These are phyloP conservation scores for Drosophila nr. fundita DNA, from an alignment of 2,888 invertebrate species.

Conservation along the genomic window DNA sequence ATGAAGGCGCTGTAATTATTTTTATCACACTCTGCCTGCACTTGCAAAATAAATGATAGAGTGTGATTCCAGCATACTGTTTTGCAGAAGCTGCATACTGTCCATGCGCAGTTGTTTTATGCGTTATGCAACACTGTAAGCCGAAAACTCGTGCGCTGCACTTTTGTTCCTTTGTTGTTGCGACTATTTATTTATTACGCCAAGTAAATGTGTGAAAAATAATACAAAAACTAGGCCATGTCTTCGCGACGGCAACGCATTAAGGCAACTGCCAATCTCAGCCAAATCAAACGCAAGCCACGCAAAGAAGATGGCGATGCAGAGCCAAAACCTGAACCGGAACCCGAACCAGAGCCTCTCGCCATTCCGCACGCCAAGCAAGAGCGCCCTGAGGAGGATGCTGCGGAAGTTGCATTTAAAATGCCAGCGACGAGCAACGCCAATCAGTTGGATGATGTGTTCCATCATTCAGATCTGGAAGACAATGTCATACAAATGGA, in stretches of 20 bases:
- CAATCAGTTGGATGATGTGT: conserved; percentile 73
- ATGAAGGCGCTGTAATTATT: neutral
- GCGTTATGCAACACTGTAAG: conserved; percentile 40
- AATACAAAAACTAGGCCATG: conserved; percentile 83
- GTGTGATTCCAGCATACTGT: neutral
- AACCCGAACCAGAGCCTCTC: conserved; percentile 20
- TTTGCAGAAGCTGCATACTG: conserved; percentile 20
- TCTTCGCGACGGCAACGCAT: conserved; percentile 89
- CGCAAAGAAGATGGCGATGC: conserved; percentile 55
- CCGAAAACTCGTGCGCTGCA: conserved; percentile 49
- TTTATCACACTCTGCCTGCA: neutral
- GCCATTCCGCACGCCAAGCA: conserved; percentile 7
- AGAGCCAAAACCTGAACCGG: conserved; percentile 19
- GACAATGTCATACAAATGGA: conserved; percentile 83
- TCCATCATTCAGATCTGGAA: conserved; percentile 79
- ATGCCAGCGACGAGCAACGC: conserved; percentile 61
- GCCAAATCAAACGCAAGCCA: conserved; percentile 62
- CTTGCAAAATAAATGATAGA: neutral
- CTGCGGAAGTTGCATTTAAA: conserved; percentile 73
- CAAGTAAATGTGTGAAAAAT: conserved; percentile 54
- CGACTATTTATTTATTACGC: conserved; percentile 18
- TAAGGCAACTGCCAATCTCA: conserved; percentile 89
- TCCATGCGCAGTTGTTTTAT: neutral
- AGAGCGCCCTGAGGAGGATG: conserved; percentile 39
- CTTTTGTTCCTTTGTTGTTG: conserved; percentile 35